These are phyloP conservation scores for Drosophila ezoana DNA, from an alignment of 2,888 invertebrate species.

Conservation along the genomic window DNA sequence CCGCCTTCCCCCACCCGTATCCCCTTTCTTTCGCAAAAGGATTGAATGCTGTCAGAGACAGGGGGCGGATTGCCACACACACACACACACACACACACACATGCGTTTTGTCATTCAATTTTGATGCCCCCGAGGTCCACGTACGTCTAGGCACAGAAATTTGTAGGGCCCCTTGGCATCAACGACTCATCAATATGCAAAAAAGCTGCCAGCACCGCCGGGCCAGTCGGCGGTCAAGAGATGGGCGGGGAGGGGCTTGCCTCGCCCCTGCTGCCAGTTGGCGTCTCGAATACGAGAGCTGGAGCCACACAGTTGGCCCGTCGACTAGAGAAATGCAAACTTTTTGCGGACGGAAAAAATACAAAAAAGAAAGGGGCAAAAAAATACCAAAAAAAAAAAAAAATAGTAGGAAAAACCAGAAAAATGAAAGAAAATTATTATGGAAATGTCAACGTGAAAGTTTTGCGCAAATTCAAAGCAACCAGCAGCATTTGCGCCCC, in stretches of 20 bases:
- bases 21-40: conserved; percentile 33
- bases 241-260: not conserved
- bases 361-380: conserved; percentile 17
- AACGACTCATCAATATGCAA: conserved; percentile 72
- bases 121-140: conserved; percentile 42
- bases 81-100: conserved; percentile 34
- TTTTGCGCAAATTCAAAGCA: conserved; percentile 69
- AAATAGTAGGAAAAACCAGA: no score
- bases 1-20: not conserved
- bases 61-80: not conserved
- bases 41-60: conserved; percentile 35
- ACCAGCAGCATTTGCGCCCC: conserved; percentile 19
- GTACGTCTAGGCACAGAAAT: conserved; percentile 20
- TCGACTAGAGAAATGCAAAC: conserved; percentile 78
- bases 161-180: conserved; percentile 40
- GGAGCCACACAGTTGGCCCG: conserved; percentile 38
- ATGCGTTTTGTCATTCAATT: conserved; percentile 78
- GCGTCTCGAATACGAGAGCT: conserved; percentile 47
- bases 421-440: conserved; percentile 73
- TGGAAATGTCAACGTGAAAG: conserved; percentile 79
- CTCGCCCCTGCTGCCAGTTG: not conserved
- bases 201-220: conserved; percentile 43
- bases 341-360: conserved; percentile 39
- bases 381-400: not conserved
- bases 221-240: conserved; percentile 15